phyloP scores from a whole-genome alignment of 2,797 vertebrate species.

The Microhierax caerulescens region DNA sequence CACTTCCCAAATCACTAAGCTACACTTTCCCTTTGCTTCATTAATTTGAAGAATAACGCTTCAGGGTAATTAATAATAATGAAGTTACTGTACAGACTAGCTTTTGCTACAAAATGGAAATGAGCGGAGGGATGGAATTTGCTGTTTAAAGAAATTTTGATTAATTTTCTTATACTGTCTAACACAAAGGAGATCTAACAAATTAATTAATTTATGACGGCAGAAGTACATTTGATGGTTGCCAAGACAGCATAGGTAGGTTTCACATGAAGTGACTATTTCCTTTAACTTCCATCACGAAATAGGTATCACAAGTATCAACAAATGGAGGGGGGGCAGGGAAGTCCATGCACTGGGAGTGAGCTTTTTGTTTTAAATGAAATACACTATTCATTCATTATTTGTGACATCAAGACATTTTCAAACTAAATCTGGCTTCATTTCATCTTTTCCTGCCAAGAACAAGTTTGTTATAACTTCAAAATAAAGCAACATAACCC shows the following conservation, averaged over 20 bases:
- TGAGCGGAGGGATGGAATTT: not conserved
- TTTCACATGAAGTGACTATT: not conserved
- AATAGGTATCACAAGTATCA: not conserved
- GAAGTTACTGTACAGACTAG: not conserved
- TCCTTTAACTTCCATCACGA: not conserved
- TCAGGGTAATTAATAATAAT: not conserved
- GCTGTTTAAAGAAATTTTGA: not conserved
- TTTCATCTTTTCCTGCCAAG: slow-evolving; percentile 42
- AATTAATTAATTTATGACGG: not conserved
- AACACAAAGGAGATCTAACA: not conserved
- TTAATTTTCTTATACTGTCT: not conserved
- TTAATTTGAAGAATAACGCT: not conserved
- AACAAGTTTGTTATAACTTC: slow-evolving; percentile 45
- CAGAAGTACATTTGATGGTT: not conserved
- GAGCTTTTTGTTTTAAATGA: not conserved
- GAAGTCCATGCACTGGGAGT: not conserved
- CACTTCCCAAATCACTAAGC: not conserved
- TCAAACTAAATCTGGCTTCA: not conserved
- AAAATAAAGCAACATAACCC: slow-evolving; percentile 60
- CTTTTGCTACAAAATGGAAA: not conserved
- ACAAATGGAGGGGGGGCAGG: not conserved
- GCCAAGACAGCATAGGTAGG: not conserved
- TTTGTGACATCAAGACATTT: not conserved
- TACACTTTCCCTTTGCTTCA: not conserved
- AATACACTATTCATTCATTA: not conserved